Evolutionary conservation across 2,797 vertebrate species (phyloP).

Genomic region (Myotis daubentonii): DNA sequence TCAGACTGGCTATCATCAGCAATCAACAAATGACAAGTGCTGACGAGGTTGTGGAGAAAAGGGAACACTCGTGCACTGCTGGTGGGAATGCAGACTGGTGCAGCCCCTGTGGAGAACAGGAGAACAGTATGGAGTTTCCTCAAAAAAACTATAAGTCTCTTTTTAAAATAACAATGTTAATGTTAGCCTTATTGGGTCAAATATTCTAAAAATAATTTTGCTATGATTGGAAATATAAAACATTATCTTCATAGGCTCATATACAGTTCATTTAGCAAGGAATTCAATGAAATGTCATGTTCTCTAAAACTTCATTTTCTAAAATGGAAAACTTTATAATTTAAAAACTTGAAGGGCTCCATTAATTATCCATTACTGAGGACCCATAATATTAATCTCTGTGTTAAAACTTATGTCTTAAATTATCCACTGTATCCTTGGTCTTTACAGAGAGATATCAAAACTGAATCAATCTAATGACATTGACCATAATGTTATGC

Average conservation of each 20-base stretch:
- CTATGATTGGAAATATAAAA: neutral
- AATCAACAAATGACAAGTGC: too few species aligned
- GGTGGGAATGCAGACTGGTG: too few species aligned
- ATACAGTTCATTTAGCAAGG: neutral
- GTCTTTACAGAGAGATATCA: neutral
- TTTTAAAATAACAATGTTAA: neutral
- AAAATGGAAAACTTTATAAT: neutral
- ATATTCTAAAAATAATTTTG: neutral
- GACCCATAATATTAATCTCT: neutral
- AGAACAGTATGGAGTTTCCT: too few species aligned
- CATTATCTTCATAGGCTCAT: neutral
- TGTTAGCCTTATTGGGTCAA: neutral
- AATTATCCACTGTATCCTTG: neutral
- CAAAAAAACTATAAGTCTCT: neutral
- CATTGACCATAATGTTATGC: neutral
- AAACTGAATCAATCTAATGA: neutral
- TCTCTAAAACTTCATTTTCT: neutral
- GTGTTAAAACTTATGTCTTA: slow-evolving; percentile 34
- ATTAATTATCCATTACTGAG: neutral
- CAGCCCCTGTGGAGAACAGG: too few species aligned
- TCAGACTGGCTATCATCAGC: too few species aligned
- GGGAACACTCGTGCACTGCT: too few species aligned
- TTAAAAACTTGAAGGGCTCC: neutral
- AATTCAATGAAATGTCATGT: neutral
- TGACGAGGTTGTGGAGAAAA: too few species aligned